Base-by-base conservation (phyloP, 2,888 invertebrate genomes). In the Antheraea yamamai region DNA sequence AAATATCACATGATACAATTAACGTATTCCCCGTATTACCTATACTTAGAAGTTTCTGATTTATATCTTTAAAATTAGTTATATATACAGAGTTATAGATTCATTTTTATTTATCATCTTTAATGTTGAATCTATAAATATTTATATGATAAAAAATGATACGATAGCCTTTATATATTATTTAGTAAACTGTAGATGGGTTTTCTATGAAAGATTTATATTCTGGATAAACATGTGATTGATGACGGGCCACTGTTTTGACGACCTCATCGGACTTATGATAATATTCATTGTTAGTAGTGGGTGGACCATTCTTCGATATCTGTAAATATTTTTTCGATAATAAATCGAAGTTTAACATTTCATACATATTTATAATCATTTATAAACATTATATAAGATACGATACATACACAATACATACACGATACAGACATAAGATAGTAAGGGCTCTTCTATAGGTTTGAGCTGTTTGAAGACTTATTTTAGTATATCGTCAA, bases 181-280 rank as follows among this genome's bases (percentile, higher is more conserved):
- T 71, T 23, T 71, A 55, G 12, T 58, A 58, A 52, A 30, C 18
- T 39, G 4, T 39, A 47, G 4, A 47, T 47, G 47, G 23, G 16
- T 73, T 39, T 61, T 64, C 61, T 64, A 76, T 78, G 79, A 82
- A 82, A 77, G 75, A 74, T 47, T 47, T 71, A 74, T 71, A 76
- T 66, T 74, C 73, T 75, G 80, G 78, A 78, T 79, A 80, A 79
- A 78, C 71, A 73, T 73, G 77, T 85, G 85, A 85, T 85, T 84
- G 81, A 85, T 85, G 83, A 76, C 76, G 47, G 78, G 83, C 74
- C 76, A 55, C 77, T 77, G 77, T 81, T 78, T 76, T 79, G 83
- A 81, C 81, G 81, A 81, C 77, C 78, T 78, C 79, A 78, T 74
- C 71, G 74, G 75, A 76, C 76, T 75, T 75, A 77, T 79, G 80